A percentile compares a stretch with the other conserved stretches of the same genome.
phyloP scores from a whole-genome alignment of 2,113 vertebrate genomes.

The Passer montanus region DNA sequence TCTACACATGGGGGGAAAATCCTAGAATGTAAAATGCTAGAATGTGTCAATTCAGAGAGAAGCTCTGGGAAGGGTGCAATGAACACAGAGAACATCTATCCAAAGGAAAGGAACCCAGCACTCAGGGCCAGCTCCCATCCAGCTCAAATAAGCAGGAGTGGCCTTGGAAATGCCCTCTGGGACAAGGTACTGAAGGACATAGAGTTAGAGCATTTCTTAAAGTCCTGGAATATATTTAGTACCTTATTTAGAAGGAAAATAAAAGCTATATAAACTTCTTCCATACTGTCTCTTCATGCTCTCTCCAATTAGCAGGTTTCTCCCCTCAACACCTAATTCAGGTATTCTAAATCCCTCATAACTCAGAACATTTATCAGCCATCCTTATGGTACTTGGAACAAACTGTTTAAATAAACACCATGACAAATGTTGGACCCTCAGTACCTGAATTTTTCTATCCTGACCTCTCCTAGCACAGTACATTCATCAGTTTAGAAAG shows the following conservation, averaged over 20 bases:
- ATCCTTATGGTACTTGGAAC: not conserved
- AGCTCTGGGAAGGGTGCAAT: not conserved
- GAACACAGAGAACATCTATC: not conserved
- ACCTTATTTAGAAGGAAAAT: not conserved
- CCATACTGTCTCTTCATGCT: not conserved
- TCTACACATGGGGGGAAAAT: not conserved
- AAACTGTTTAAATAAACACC: conserved; percentile 56
- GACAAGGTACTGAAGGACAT: not conserved
- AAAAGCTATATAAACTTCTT: not conserved
- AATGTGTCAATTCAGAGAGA: not conserved
- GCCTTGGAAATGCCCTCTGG: not conserved
- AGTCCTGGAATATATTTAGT: not conserved
- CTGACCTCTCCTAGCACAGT: conserved; percentile 37
- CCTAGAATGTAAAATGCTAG: not conserved
- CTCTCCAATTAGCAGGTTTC: not conserved
- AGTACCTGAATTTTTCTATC: conserved; percentile 30
- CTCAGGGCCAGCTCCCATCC: accelerated
- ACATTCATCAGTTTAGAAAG: conserved; percentile 46
- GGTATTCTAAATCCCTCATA: not conserved
- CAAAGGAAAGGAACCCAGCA: not conserved
- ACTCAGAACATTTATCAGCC: not conserved
- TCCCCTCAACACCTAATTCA: not conserved
- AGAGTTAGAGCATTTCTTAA: not conserved
- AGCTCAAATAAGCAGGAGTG: not conserved
- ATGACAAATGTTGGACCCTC: conserved; percentile 6